phyloP scores from a whole-genome alignment of 2,113 vertebrate species.

The Cyanoliseus patagonus region DNA sequence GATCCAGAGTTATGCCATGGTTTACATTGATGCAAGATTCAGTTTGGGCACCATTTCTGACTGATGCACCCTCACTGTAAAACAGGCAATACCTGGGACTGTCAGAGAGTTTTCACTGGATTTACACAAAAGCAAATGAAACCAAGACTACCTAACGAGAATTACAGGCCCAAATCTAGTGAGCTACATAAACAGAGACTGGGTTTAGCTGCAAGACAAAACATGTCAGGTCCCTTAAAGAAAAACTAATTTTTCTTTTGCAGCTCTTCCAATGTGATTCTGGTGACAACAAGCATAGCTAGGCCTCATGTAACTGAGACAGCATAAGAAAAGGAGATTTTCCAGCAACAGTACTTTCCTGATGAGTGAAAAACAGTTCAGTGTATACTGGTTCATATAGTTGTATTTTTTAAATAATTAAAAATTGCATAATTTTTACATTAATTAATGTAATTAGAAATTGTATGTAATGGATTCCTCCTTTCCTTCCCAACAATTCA shows the following conservation, averaged over 20 bases:
- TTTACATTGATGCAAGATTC: background rate
- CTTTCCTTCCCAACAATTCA: background rate
- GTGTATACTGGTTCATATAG: background rate
- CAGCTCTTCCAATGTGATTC: background rate
- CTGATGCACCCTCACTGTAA: background rate
- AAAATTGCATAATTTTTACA: background rate
- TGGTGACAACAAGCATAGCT: background rate
- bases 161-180: background rate
- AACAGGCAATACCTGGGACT: background rate
- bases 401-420: background rate
- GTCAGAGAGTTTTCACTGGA: background rate
- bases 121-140: background rate
- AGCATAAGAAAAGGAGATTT: background rate
- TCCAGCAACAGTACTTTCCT: background rate
- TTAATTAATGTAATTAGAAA: background rate
- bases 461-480: background rate
- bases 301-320: background rate
- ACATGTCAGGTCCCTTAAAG: background rate
- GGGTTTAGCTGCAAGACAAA: background rate
- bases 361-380: background rate
- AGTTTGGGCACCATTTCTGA: background rate
- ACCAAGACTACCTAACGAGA: background rate
- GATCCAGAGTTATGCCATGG: background rate
- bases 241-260: background rate
- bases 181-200: background rate